These are phyloP conservation scores for Melanerpes formicivorus DNA, from an alignment of 2,113 vertebrate genomes.

Conservation along the genomic window DNA sequence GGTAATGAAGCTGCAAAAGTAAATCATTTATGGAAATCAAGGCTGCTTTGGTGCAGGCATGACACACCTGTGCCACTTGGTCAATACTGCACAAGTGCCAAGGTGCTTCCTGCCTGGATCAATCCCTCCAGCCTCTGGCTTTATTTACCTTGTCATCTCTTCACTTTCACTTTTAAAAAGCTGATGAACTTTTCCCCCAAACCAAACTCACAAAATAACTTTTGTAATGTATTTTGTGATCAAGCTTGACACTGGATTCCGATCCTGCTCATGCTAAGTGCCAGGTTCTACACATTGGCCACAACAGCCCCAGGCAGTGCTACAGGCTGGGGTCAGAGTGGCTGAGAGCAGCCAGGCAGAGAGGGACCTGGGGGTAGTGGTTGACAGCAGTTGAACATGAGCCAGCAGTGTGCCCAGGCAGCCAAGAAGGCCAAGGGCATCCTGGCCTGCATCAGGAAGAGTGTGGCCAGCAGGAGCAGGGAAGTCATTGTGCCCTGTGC, in stretches of 20 bases:
- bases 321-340: too few species aligned
- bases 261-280: neutral
- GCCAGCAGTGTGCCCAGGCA: too few species aligned
- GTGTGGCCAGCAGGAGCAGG: too few species aligned
- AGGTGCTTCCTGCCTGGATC: neutral
- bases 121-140: neutral
- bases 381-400: too few species aligned
- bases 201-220: neutral
- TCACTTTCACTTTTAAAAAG: neutral
- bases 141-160: neutral
- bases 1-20: neutral
- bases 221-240: neutral
- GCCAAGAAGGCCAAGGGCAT: too few species aligned
- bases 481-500: too few species aligned
- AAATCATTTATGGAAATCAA: conserved; percentile 14
- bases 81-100: neutral
- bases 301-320: too few species aligned
- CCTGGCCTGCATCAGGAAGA: too few species aligned
- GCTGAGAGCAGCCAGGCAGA: too few species aligned
- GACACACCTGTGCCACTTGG: conserved; percentile 12
- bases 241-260: neutral
- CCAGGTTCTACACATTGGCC: too few species aligned
- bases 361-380: too few species aligned
- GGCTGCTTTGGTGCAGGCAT: neutral
- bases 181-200: neutral